A percentile compares a stretch with the other conserved stretches of the same genome.
Evolutionary conservation across 2,888 invertebrate genomes (phyloP).

Genomic region (Pammene fasciana): DNA sequence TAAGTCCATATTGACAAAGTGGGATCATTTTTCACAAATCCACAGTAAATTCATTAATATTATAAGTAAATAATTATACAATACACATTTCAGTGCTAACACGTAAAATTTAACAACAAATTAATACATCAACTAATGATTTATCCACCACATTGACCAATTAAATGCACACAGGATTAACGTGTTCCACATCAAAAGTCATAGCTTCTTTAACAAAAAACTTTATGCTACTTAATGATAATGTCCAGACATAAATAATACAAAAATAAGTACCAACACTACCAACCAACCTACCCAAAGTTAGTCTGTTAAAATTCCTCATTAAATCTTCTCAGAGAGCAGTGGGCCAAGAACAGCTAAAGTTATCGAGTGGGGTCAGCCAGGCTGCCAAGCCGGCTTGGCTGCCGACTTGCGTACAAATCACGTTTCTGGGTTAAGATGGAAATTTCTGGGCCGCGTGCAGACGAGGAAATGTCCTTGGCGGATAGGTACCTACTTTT

Average conservation of each 20-base stretch:
- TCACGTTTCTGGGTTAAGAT: slow-evolving; percentile 28
- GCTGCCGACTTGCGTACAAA: slow-evolving; percentile 33
- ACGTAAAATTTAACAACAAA: too few species aligned
- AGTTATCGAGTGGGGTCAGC: slow-evolving; percentile 31
- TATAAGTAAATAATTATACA: too few species aligned
- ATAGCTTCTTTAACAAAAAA: too few species aligned
- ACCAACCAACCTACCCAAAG: not conserved
- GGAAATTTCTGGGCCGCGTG: slow-evolving; percentile 6
- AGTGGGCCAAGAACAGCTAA: slow-evolving; percentile 36
- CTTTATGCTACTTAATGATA: too few species aligned
- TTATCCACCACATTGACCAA: not conserved
- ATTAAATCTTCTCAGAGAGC: slow-evolving; percentile 23
- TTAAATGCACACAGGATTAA: too few species aligned
- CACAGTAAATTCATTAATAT: too few species aligned
- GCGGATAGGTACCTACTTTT: not conserved
- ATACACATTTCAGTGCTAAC: too few species aligned
- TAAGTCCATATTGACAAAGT: too few species aligned
- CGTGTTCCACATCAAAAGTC: too few species aligned
- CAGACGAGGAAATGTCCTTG: not conserved
- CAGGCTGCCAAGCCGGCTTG: slow-evolving; percentile 24
- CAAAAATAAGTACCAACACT: too few species aligned
- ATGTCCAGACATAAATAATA: not conserved
- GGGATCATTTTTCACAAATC: too few species aligned
- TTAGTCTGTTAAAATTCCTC: slow-evolving; percentile 12
- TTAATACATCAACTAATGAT: not conserved